Evolutionary conservation across 2,797 vertebrate species (phyloP), one percentile per base, ranked within the genome.

Genomic region (Sebastes ruberrimus): DNA sequence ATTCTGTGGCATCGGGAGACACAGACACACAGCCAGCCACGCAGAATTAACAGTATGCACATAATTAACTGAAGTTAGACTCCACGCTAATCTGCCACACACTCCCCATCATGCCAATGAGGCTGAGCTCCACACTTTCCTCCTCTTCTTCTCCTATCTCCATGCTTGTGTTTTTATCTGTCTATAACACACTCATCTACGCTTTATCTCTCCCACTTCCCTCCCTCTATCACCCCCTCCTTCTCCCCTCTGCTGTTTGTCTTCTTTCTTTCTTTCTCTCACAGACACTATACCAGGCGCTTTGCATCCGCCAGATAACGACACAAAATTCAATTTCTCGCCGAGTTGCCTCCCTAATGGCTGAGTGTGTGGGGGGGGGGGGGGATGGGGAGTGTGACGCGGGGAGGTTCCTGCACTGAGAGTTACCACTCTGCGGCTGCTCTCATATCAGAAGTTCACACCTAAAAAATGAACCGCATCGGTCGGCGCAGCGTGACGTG

Each of bases 291-390:
- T 78, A 81, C 78, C 80, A 85, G 88, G 76, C 71, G 57, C 83
- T 94, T 94, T 94, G 88, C 91, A 93, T 92, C 68, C 60, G 28
- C 64, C 83, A 86, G 90, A 94, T 95, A 94, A 94, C 81, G 73
- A 89, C 87, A 76, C 82, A 74, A 91, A 95, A 95, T 95, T 94
- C 88, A 94, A 94, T 94, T 93, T 95, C 82, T 90, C 86, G 88
- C 92, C 10, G 62, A 86, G 88, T 80, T 92, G 89, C 82, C 80
- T 91, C 80, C 74, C 82, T 93, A 93, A 93, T 93, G 89, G 89
- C 81, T 80, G 79, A 76, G 76, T 69, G 49, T 4, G 49, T 13
- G 35, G 0, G 28, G n/a, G n/a, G n/a, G 6, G 18, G 7, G 13
- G 7, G n/a, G 10, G 33, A 2, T 2, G 46, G 56, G 59, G 57